Evolutionary conservation across 2,888 invertebrate species (phyloP), one percentile per base, ranked within the genome.

Genomic region (Tortrix viridana): DNA sequence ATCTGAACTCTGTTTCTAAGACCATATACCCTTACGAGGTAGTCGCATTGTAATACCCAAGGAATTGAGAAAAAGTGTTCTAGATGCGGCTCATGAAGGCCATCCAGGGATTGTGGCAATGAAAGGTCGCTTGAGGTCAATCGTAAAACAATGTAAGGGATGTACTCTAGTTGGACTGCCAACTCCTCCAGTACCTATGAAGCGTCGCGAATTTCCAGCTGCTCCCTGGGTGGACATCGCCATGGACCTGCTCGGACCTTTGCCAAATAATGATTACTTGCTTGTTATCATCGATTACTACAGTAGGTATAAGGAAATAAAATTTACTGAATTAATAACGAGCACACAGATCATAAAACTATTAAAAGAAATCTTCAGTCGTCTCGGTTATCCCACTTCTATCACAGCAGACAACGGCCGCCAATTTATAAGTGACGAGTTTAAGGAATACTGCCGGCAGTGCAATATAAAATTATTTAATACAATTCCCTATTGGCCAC

Each of bases 211-310:
- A 43, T 49, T 63, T 3, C 63, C 66, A 5, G 18, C 12, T 5
- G 62, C n/a, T 6, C 63, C 64, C 2, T 65, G 58, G 65, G 52
- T 61, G 4, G 60, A 65, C 14, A 32, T 69, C 2, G 68, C 69
- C 12, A 64, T 74, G 9, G 74, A 76, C 63, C 66, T 71, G 23
- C 26, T 74, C 1, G 61, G 55, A 23, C 61, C 61, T 2, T 16
- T 61, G 18, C 61, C 55, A 18, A 61, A 20, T 41, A 48, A 49
- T 16, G 49, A 61, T 14, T 61, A 55, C 12, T 26, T 61, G 32
- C 64, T 77, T 6, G 74, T 76, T 0, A 66, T 76, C 3, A 60
- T 77, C 6, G 74, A 76, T 56, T 77, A 77, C 32, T 77, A 67
- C 59, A 76, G 74, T 49, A 63, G 75, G 41, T 77, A 72, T 41